These are phyloP conservation scores for Scaptomyza parva DNA, from an alignment of 2,888 invertebrate genomes.

Conservation along the genomic window DNA sequence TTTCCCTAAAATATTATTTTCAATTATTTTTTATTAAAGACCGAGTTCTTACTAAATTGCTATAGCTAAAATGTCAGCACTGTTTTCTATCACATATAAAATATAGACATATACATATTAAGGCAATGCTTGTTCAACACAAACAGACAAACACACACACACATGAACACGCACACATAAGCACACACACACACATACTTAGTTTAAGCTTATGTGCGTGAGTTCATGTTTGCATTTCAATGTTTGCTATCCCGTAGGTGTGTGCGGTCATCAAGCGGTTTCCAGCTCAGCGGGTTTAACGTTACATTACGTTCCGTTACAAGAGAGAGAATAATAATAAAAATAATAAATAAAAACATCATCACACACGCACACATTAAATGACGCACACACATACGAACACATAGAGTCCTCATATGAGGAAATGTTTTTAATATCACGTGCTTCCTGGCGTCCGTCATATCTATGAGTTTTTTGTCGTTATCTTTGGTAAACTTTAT, in stretches of 20 bases:
- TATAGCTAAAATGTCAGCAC: not conserved
- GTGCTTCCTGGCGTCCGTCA: constrained; percentile 9
- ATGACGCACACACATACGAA: constrained; percentile 3
- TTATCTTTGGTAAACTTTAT: constrained; percentile 20
- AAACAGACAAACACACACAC: not conserved
- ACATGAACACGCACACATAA: constrained; percentile 3
- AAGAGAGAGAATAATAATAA: not conserved
- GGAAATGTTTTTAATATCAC: constrained; percentile 13
- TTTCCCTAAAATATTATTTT: too few species aligned
- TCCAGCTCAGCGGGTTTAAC: constrained; percentile 32
- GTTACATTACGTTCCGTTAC: too few species aligned
- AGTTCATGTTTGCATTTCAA: constrained; percentile 63
- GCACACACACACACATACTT: constrained; percentile 2
- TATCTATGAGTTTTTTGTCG: constrained; percentile 19
- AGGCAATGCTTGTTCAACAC: constrained; percentile 22
- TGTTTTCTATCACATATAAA: constrained; percentile 1
- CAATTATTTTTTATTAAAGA: too few species aligned
- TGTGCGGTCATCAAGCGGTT: constrained; percentile 67
- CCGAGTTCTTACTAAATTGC: not conserved
- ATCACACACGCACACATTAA: not conserved
- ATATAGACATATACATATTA: constrained; percentile 34
- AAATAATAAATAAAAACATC: not conserved
- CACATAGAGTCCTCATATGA: not conserved
- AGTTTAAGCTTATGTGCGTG: constrained; percentile 51
- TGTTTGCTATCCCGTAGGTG: constrained; percentile 60